Evolutionary conservation across 2,888 invertebrate species (phyloP), one percentile per base, ranked within the genome.

Genomic region (Mimachlamys varia): DNA sequence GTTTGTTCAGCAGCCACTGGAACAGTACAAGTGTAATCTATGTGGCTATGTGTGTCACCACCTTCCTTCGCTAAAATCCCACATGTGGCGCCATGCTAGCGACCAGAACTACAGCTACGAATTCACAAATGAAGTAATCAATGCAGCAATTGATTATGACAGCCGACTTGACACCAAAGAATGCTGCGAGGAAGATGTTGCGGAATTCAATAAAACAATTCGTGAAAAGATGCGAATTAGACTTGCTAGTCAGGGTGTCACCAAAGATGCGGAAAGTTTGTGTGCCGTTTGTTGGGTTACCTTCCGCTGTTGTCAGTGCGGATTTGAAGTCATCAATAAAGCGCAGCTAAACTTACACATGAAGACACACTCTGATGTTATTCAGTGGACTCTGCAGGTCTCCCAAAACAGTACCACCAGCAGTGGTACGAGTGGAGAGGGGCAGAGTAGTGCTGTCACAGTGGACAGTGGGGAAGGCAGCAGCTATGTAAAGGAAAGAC

Each of bases 1-100:
- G 10, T 96, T 96, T 90, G 96, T 96, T 33, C 96, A 96, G 90
- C 96, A 96, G 93, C 96, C 96, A 0, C 93, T 96, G 88, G 96
- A 96, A 91, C 96, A 96, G 93, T 96, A 96, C 93, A 96, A 96
- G 91, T 96, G 96, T 93, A 96, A 96, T 90, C 92, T 96, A 22
- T 96, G 96, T 93, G 96, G 96, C 76, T 96, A 96, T 91, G 95
- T 96, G 10, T 96, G 96, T 91, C 96, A 96, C 92, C 96, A 96
- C 91, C 93, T 96, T 90, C 96, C 96, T 3, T 96, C 96, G 1
- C 94, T 96, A 37, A 96, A 96, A 92, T 96, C 96, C 0, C 96
- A 96, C 94, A 96, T 96, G 96, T 96, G 96, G 96, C 94, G 96
- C 0, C 96, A 96, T 93, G 96, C 96, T 33, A 95, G 95, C 88